Percentiles rank a stretch among this genome's conserved stretches.
phyloP scores from a whole-genome alignment of 2,797 vertebrate species.

The Enteromius paludinosus region DNA sequence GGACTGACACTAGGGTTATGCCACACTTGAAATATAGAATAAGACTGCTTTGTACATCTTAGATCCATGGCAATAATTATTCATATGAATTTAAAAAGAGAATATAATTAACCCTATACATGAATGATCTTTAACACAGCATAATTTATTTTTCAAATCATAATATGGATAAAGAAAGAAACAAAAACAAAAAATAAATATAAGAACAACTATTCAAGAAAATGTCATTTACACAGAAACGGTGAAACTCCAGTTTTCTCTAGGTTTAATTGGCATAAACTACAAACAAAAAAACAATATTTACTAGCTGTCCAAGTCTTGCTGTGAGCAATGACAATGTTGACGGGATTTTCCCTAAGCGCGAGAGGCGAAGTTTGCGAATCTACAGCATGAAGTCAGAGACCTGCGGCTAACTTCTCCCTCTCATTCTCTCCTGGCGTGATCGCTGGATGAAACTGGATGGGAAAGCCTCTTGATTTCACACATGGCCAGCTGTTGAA shows the following conservation, averaged over 20 bases:
- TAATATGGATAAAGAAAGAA: constrained; percentile 11
- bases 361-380: constrained; percentile 19
- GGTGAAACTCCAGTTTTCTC: constrained; percentile 52
- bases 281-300: constrained; percentile 25
- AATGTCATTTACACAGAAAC: constrained; percentile 38
- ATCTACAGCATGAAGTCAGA: constrained; percentile 19
- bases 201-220: neutral
- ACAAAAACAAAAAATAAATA: neutral
- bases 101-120: neutral
- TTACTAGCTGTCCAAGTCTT: constrained; percentile 50
- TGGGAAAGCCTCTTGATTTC: constrained; percentile 57
- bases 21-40: constrained; percentile 31
- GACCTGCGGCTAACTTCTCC: constrained; percentile 48
- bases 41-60: neutral
- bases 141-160: neutral
- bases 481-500: constrained; percentile 51
- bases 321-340: constrained; percentile 52
- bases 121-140: neutral
- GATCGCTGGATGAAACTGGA: constrained; percentile 40
- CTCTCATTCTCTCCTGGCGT: constrained; percentile 24
- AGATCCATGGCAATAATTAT: neutral
- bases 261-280: constrained; percentile 27
- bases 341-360: constrained; percentile 55
- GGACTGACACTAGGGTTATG: constrained; percentile 22
- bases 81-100: neutral